These are phyloP conservation scores for Trinorchestia longiramus DNA, from an alignment of 1,140 invertebrate genomes.

Conservation along the genomic window DNA sequence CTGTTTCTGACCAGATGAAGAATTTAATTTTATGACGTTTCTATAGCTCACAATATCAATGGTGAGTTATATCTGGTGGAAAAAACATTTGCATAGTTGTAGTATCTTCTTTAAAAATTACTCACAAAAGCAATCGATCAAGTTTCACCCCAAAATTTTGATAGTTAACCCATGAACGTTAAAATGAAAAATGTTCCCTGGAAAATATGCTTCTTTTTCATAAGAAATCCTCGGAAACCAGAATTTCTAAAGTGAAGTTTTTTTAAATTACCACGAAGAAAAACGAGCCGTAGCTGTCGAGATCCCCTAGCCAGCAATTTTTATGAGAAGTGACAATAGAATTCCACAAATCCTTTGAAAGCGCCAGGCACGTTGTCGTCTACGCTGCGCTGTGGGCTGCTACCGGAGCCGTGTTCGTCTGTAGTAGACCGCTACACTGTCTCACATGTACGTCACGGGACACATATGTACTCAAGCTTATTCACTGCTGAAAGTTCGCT, in stretches of 20 bases:
- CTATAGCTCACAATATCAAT: too few species aligned
- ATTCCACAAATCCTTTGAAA: constrained; percentile 9
- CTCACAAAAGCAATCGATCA: neutral
- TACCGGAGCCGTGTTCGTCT: neutral
- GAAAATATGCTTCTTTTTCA: neutral
- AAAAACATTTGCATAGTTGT: too few species aligned
- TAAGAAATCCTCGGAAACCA: neutral
- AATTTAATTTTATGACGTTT: too few species aligned
- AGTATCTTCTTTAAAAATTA: neutral
- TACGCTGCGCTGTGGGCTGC: neutral
- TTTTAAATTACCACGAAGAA: constrained; percentile 2
- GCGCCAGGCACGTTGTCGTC: neutral
- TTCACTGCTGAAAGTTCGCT: neutral
- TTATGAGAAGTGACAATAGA: neutral
- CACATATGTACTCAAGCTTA: neutral
- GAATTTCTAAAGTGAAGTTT: neutral
- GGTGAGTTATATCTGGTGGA: too few species aligned
- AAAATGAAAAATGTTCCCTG: neutral
- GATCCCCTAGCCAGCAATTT: neutral
- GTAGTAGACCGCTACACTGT: neutral
- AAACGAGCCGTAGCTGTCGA: neutral
- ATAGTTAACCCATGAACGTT: neutral
- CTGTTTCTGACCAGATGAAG: too few species aligned
- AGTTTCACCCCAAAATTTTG: neutral
- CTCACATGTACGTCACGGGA: neutral